These are phyloP conservation scores for Melanotaenia boesemani DNA, from an alignment of 2,797 vertebrate genomes.

Conservation along the genomic window DNA sequence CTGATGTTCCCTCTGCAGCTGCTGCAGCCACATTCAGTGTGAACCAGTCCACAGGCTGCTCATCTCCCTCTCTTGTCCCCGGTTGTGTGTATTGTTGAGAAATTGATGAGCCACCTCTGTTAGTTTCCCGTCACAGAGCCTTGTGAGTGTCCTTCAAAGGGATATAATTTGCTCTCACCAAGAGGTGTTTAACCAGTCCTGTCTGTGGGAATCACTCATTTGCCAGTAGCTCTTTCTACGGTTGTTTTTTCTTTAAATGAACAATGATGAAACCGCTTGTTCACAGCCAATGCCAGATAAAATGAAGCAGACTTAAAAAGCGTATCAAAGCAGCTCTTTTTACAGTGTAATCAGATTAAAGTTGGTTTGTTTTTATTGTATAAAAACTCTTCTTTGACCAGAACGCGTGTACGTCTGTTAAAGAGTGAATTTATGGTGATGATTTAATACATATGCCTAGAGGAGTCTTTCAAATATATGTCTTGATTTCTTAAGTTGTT, in stretches of 20 bases:
- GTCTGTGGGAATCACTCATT: conserved; percentile 36
- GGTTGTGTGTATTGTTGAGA: conserved; percentile 57
- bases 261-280: conserved; percentile 25
- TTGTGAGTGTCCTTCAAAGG: conserved; percentile 40
- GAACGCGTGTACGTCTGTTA: no score
- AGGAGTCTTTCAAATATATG: not conserved
- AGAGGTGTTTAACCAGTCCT: conserved; percentile 36
- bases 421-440: not conserved
- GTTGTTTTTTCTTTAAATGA: conserved; percentile 2
- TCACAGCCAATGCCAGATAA: conserved; percentile 6
- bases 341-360: not conserved
- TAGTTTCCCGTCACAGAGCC: conserved; percentile 46
- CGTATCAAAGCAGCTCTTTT: conserved; percentile 5
- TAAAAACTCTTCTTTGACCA: no score
- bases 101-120: conserved; percentile 62
- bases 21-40: conserved; percentile 34
- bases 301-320: not conserved
- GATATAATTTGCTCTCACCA: conserved; percentile 52
- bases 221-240: conserved; percentile 31
- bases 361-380: conserved; percentile 5
- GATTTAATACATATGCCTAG: not conserved
- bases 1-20: conserved; percentile 44
- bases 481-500: not conserved
- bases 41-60: conserved; percentile 51
- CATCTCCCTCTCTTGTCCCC: conserved; percentile 60